Conservation (phyloP, 2,113 vertebrate species). For the Podarcis cretensis region DNA sequence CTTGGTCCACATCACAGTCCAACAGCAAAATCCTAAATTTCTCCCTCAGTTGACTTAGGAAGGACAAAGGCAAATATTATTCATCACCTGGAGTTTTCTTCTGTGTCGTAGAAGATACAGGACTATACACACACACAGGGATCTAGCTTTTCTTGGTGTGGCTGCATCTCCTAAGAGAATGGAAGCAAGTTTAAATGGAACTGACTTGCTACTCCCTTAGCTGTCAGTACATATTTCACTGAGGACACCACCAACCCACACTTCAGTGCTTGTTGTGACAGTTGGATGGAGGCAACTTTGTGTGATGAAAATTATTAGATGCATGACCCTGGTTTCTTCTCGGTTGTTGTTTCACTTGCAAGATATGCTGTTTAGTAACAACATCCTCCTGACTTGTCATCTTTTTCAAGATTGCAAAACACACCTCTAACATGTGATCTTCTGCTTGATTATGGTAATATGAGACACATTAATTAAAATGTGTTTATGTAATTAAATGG, state of each 20-base stretch:
- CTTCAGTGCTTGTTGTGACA: not conserved
- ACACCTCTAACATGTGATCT: conserved; percentile 47
- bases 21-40: conserved; percentile 58
- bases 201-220: not conserved
- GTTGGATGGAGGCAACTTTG: not conserved
- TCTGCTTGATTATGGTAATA: conserved; percentile 68
- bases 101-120: conserved; percentile 45
- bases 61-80: conserved; percentile 60
- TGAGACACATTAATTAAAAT: conserved; percentile 65
- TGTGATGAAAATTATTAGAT: not conserved
- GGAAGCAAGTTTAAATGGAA: not conserved
- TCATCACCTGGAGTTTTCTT: conserved; percentile 59
- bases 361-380: conserved; percentile 26
- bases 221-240: conserved; percentile 1
- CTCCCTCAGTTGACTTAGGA: conserved; percentile 51
- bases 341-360: conserved; percentile 38
- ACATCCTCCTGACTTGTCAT: conserved; percentile 43
- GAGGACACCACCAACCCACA: not conserved
- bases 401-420: conserved; percentile 62
- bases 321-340: conserved; percentile 34
- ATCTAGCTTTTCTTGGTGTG: conserved; percentile 35
- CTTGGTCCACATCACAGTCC: conserved; percentile 59
- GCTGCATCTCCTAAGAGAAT: conserved; percentile 50
- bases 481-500: conserved; percentile 71
- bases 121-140: conserved; percentile 32